These are phyloP conservation scores for Scomber colias DNA, from an alignment of 2,113 vertebrate genomes.

Conservation along the genomic window DNA sequence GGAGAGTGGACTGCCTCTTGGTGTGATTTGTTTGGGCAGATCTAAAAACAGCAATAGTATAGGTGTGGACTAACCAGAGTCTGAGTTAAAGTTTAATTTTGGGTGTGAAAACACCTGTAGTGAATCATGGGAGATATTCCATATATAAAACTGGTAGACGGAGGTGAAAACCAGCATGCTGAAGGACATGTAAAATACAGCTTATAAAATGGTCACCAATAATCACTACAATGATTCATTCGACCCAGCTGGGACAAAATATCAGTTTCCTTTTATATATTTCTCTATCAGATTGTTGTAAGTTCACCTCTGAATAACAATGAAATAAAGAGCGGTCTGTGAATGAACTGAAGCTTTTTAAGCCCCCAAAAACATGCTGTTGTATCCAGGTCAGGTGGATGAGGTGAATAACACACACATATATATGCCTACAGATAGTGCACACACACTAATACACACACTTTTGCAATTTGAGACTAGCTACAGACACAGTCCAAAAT, in stretches of 20 bases:
- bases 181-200: not conserved
- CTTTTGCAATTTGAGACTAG: constrained; percentile 46
- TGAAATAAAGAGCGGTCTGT: constrained; percentile 16
- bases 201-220: not conserved
- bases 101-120: no score
- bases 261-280: not conserved
- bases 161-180: no score
- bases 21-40: no score
- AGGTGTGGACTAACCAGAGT: no score
- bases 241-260: no score
- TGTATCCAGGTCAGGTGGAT: constrained; percentile 73
- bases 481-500: constrained; percentile 66
- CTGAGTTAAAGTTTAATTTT: no score
- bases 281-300: not conserved
- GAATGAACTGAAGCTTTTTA: constrained; percentile 50
- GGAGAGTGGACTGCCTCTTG: no score
- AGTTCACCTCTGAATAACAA: constrained; percentile 41
- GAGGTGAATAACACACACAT: no score
- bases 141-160: not conserved
- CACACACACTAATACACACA: constrained; percentile 17
- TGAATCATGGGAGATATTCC: no score
- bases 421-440: not conserved
- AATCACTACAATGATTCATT: not conserved
- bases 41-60: no score
- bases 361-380: constrained; percentile 18